phyloP scores from a whole-genome alignment of 1,140 invertebrate species.

The Magallana ariakensis region DNA sequence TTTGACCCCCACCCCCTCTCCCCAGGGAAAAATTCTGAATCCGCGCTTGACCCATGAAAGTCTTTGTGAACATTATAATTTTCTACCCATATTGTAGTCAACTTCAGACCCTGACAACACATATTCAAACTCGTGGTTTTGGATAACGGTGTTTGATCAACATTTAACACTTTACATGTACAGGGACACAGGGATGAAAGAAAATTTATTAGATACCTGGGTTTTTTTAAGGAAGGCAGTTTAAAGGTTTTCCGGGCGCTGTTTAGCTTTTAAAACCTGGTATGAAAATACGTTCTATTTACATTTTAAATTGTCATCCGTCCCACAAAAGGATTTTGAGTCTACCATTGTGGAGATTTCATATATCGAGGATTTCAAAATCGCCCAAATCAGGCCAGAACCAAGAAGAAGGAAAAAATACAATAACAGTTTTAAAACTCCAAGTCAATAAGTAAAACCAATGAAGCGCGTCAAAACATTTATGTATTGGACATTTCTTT shows the following conservation, averaged over 20 bases:
- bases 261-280: background rate
- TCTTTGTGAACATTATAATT: too few species aligned
- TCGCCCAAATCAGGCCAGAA: background rate
- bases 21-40: too few species aligned
- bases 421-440: background rate
- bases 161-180: too few species aligned
- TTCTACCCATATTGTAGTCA: too few species aligned
- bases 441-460: background rate
- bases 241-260: background rate
- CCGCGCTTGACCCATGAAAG: too few species aligned
- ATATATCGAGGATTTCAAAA: background rate
- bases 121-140: conserved; percentile 1
- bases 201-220: background rate
- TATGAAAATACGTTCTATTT: background rate
- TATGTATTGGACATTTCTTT: background rate
- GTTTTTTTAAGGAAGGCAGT: background rate
- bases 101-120: too few species aligned
- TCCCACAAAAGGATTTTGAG: background rate
- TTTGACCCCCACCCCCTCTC: too few species aligned
- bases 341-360: background rate
- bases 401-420: background rate
- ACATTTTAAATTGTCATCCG: background rate
- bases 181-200: background rate
- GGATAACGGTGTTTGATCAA: background rate
- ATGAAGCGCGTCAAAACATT: background rate